Percentiles rank a stretch among this genome's conserved stretches.
Conservation (phyloP, 2,797 vertebrate species). For the Kryptopterus vitreolus region DNA sequence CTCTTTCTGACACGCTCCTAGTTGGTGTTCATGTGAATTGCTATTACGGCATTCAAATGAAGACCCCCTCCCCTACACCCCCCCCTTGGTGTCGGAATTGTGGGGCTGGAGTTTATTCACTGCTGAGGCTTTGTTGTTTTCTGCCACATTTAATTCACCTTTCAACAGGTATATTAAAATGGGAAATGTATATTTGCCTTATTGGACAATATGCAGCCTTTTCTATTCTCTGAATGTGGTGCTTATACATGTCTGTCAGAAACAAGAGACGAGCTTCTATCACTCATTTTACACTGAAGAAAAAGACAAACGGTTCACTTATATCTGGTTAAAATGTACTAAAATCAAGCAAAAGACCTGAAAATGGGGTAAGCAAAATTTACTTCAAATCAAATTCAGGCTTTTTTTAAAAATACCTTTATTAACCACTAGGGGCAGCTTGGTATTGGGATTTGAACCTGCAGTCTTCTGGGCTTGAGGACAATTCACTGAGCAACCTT, state of each 20-base stretch:
- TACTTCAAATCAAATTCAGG: no score
- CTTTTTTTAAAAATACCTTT: no score
- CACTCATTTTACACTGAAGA: not conserved
- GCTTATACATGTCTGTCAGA: no score
- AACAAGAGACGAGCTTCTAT: not conserved
- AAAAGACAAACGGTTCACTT: no score
- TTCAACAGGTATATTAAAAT: not conserved
- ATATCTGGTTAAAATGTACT: no score
- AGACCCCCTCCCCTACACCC: no score
- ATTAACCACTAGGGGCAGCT: no score
- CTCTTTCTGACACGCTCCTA: not conserved
- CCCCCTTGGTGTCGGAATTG: not conserved
- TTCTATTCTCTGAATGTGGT: not conserved
- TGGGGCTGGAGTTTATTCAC: not conserved
- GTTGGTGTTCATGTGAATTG: not conserved
- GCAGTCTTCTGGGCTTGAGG: no score
- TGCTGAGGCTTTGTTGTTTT: not conserved
- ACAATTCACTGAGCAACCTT: no score
- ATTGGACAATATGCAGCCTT: not conserved
- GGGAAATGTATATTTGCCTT: not conserved
- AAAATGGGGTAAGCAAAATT: no score
- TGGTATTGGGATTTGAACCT: no score
- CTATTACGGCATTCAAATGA: not conserved
- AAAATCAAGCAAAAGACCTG: no score
- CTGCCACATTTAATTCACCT: not conserved